Conservation (phyloP, 64 coral and sea anemone species). For the Montipora foliosa region DNA sequence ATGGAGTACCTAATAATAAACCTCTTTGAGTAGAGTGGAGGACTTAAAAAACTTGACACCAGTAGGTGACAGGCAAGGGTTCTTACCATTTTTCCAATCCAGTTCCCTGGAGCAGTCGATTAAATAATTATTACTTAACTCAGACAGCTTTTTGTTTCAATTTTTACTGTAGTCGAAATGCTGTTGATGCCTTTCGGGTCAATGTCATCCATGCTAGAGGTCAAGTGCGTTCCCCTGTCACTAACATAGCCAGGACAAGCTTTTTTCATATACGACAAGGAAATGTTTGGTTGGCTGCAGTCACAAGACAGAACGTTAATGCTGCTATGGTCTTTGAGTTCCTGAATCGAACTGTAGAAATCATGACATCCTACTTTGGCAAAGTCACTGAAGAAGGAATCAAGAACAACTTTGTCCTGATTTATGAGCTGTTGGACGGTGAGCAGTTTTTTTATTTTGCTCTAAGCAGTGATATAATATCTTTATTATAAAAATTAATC, state of each 20-base stretch:
- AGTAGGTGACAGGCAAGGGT: no score
- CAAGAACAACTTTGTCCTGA: constrained; percentile 99
- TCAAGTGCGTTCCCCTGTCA: constrained; percentile 96
- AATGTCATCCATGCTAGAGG: constrained; percentile 99
- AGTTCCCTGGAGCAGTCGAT: background rate
- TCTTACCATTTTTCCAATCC: no score
- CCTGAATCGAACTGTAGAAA: constrained; percentile 90
- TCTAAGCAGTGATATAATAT: background rate
- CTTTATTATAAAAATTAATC: no score
- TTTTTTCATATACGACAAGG: constrained; percentile 98
- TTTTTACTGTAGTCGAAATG: constrained; percentile 79
- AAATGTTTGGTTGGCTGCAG: constrained; percentile 98
- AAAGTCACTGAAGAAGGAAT: constrained; percentile 99
- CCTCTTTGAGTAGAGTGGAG: no score
- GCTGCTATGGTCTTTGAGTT: constrained; percentile 99
- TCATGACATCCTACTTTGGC: constrained; percentile 99
- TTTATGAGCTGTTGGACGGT: constrained; percentile 99
- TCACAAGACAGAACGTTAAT: constrained; percentile 99
- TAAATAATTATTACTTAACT: background rate
- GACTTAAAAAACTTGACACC: no score
- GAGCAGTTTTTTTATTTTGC: background rate
- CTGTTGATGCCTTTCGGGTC: constrained; percentile 99
- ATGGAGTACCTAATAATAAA: no score
- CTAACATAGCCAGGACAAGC: constrained; percentile 98
- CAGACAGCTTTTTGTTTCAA: background rate